Evolutionary conservation across 2,113 vertebrate genomes (phyloP).

Genomic region (Callocephalon fimbriatum): DNA sequence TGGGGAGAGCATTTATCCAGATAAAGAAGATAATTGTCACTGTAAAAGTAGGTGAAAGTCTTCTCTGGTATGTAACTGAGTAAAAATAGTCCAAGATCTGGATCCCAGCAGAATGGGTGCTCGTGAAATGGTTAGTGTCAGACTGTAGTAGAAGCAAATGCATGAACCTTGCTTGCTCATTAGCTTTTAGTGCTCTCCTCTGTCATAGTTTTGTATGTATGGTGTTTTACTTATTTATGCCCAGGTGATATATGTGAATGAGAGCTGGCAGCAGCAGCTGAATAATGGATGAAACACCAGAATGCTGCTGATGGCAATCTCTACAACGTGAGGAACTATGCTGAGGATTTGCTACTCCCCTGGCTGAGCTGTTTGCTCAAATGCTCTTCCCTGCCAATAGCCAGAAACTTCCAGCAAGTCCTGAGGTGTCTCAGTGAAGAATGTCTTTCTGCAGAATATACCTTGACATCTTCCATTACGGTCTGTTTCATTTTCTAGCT

Average conservation of each 20-base stretch:
- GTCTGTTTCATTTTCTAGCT: constrained; percentile 10
- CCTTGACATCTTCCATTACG: neutral
- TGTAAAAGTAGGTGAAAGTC: neutral
- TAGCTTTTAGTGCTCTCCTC: neutral
- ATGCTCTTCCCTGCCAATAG: neutral
- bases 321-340: rapidly evolving
- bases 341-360: neutral
- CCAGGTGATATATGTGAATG: neutral
- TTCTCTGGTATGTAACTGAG: neutral
- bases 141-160: neutral
- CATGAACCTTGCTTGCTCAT: neutral
- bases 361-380: neutral
- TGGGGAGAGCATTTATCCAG: neutral
- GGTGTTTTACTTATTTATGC: constrained; percentile 36
- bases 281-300: neutral
- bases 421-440: neutral
- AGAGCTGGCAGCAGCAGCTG: constrained; percentile 14
- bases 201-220: neutral
- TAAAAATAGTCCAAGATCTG: neutral
- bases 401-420: constrained; percentile 9
- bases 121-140: neutral
- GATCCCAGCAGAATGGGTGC: neutral
- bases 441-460: neutral
- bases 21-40: neutral
- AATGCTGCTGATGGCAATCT: neutral